Percentiles rank a stretch among this genome's conserved stretches.
These are phyloP conservation scores for Antigone vipio DNA, from an alignment of 2,113 vertebrate species.

Conservation along the genomic window DNA sequence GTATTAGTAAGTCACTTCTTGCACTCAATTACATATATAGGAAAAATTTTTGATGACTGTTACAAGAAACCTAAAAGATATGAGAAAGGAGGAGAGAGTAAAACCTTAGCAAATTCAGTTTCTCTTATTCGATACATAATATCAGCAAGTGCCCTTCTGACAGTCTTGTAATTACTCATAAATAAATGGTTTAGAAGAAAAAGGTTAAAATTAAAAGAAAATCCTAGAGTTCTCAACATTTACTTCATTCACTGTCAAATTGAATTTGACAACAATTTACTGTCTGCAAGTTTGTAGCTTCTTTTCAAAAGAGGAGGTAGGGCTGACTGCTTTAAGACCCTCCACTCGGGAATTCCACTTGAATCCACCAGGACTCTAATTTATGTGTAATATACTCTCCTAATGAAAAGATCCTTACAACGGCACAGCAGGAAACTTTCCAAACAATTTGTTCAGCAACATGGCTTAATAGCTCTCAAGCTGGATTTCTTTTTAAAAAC, in stretches of 20 bases:
- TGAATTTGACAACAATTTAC: neutral
- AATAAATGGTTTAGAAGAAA: neutral
- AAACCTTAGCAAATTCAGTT: neutral
- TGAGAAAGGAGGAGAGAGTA: neutral
- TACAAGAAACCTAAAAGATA: neutral
- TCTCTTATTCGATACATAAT: neutral
- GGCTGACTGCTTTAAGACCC: neutral
- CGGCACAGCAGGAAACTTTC: neutral
- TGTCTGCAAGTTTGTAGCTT: neutral
- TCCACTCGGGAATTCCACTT: neutral
- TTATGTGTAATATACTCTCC: neutral
- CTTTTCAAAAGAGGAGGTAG: neutral
- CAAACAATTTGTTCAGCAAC: neutral
- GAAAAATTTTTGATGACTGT: neutral
- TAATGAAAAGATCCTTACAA: neutral
- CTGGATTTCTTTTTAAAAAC: neutral
- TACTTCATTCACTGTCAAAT: neutral
- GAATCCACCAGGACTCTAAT: neutral
- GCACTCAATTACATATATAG: neutral
- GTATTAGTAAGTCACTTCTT: neutral
- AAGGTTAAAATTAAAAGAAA: neutral
- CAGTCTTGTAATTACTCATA: neutral
- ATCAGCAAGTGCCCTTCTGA: neutral
- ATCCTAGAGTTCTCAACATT: neutral
- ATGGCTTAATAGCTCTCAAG: neutral